Evolutionary conservation across 2,797 vertebrate genomes (phyloP).

Genomic region (Ataeniobius toweri): DNA sequence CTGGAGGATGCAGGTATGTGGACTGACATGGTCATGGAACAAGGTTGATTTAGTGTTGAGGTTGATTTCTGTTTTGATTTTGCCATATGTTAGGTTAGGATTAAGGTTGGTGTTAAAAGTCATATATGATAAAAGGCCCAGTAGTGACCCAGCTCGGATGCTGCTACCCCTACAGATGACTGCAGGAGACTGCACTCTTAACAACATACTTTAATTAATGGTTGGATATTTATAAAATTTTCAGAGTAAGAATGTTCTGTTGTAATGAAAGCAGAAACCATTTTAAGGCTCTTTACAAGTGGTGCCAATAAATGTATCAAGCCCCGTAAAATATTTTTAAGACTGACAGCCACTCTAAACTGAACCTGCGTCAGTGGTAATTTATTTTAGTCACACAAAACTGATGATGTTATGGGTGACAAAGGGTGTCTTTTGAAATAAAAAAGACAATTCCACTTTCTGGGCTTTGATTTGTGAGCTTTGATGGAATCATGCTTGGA

Average conservation of each 20-base stretch:
- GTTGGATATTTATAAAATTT: background rate
- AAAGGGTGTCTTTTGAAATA: constrained; percentile 25
- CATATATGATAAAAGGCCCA: background rate
- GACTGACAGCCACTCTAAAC: background rate
- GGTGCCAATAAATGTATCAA: background rate
- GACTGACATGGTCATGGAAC: background rate
- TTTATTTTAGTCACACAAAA: constrained; percentile 33
- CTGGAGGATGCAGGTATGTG: background rate
- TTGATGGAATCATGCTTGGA: constrained; percentile 34
- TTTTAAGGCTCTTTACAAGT: background rate
- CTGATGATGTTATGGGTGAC: constrained; percentile 2
- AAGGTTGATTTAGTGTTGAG: background rate
- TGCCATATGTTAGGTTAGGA: background rate
- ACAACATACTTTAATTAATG: background rate
- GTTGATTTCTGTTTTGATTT: background rate
- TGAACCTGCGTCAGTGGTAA: constrained; percentile 5
- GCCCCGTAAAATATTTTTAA: constrained; percentile 6
- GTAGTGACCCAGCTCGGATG: background rate
- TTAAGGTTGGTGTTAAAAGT: background rate
- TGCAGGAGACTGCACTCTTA: too few relatives aligned
- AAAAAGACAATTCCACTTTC: constrained; percentile 36
- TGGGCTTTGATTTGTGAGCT: constrained; percentile 42
- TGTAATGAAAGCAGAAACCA: background rate
- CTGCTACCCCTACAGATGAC: too few relatives aligned
- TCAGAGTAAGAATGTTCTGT: background rate